Base-by-base conservation (phyloP, 2,797 vertebrate species). In the Gadopsis bispinosus region DNA sequence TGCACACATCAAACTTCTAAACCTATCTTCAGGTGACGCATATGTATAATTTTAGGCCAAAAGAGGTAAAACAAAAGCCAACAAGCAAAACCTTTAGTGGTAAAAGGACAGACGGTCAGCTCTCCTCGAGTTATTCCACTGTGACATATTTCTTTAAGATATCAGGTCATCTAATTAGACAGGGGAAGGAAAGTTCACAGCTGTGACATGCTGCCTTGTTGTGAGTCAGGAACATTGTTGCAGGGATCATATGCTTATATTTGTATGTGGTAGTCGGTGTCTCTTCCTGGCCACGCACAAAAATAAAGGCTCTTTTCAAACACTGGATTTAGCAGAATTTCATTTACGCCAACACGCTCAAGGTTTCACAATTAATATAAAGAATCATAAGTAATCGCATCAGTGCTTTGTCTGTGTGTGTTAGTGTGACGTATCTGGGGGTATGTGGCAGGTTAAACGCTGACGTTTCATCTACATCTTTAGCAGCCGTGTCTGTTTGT, bases 161-260 rank as follows among this genome's bases (percentile, higher is more conserved):
- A 84, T 88, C 81, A 80, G 87, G 84, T 88, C 90, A 91, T 93
- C 91, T 92, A 93, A 94, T 93, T 92, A 92, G 89, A 90, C 81
- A 76, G 80, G 87, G 89, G 90, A 93, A 65, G 69, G 91, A 92
- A 91, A 93, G 87, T 93, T 93, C 89, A 91, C 90, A 90, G 91
- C 90, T 86, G 89, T 91, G 92, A 94, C 81, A 86, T 62, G 77
- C 59, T 45, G 69, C 85, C 80, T 87, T 72, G 90, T 87, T 87
- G 86, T 84, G 88, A 92, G 91, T 85, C 70, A 71, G 84, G 87
- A 87, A 86, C 79, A 77, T 75, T 70, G 88, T 91, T 83, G 91
- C 85, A 90, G 88, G 87, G 73, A 91, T 87, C 73, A 75, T 77
- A 85, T 83, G 84, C 85, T 90, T 88, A 81, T 73, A 68, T 85